phyloP scores from a whole-genome alignment of 2,888 invertebrate genomes.

The Polietes domitor region DNA sequence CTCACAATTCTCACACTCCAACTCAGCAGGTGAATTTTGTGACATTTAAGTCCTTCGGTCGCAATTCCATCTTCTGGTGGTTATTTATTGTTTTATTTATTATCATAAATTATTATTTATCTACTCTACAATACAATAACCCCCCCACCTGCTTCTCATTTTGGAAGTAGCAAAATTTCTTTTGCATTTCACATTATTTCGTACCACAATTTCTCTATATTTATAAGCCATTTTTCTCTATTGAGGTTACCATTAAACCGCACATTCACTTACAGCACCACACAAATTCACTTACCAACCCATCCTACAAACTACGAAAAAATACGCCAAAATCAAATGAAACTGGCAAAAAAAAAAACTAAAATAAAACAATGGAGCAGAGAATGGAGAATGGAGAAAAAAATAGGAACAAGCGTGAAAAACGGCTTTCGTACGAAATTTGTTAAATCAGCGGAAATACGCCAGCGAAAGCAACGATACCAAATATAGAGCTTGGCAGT shows the following conservation, averaged over 20 bases:
- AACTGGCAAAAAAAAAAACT: conserved; percentile 7
- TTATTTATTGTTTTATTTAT: background rate
- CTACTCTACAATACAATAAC: background rate
- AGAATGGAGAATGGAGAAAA: too few species aligned
- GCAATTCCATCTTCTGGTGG: too few species aligned
- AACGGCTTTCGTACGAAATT: conserved; percentile 17
- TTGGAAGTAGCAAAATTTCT: background rate
- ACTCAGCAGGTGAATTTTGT: too few species aligned
- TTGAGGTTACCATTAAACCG: background rate
- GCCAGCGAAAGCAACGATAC: conserved; percentile 15
- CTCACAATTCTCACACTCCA: too few species aligned
- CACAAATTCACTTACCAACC: too few species aligned
- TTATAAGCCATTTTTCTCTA: background rate
- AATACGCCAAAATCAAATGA: background rate
- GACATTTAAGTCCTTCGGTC: too few species aligned
- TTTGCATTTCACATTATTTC: background rate
- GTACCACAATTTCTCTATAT: background rate
- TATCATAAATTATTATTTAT: background rate
- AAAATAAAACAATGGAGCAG: background rate
- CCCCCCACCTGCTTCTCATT: background rate
- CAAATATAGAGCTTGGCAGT: background rate
- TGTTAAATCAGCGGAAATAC: conserved; percentile 33
- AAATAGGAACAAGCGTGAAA: background rate
- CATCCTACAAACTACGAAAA: background rate
- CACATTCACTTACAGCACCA: background rate